phyloP scores from a whole-genome alignment of 2,797 vertebrate species.

The Chelon auratus region DNA sequence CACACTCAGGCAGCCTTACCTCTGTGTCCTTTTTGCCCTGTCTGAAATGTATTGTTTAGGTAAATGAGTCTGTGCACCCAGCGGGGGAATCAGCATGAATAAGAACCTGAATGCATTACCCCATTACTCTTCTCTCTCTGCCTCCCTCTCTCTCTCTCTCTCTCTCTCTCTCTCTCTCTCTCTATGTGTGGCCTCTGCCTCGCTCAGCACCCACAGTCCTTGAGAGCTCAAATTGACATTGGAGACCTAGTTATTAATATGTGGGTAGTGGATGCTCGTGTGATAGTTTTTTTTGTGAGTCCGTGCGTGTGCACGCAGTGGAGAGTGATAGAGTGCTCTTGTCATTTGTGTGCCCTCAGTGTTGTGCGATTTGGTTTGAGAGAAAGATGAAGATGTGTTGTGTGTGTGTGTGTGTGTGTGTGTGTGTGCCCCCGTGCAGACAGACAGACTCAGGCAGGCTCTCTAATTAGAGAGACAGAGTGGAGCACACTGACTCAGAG shows the following conservation, averaged over 20 bases:
- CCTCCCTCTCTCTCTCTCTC: slow-evolving; percentile 23
- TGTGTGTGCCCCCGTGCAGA: slow-evolving; percentile 48
- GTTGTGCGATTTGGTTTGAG: slow-evolving; percentile 61
- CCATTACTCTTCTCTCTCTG: slow-evolving; percentile 63
- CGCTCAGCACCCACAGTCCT: slow-evolving; percentile 77
- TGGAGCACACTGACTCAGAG: slow-evolving; percentile 49
- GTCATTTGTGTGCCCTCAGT: slow-evolving; percentile 50
- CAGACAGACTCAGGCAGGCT: slow-evolving; percentile 54
- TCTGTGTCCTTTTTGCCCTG: slow-evolving; percentile 74
- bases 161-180: slow-evolving; percentile 15
- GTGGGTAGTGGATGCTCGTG: slow-evolving; percentile 51
- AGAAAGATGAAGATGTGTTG: slow-evolving; percentile 56
- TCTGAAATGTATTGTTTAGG: slow-evolving; percentile 80
- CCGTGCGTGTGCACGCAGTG: neutral
- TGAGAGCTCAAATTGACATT: slow-evolving; percentile 82
- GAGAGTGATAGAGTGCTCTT: slow-evolving; percentile 59
- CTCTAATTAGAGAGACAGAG: slow-evolving; percentile 79
- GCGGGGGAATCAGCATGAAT: slow-evolving; percentile 77
- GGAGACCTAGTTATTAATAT: slow-evolving; percentile 77
- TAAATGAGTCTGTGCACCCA: slow-evolving; percentile 77
- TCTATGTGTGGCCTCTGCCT: slow-evolving; percentile 68
- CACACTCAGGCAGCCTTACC: slow-evolving; percentile 40
- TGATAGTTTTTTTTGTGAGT: neutral
- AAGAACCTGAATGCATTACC: slow-evolving; percentile 76
- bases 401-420: slow-evolving; percentile 11